Conservation (phyloP, 2,797 vertebrate genomes). For the Eptatretus atami region DNA sequence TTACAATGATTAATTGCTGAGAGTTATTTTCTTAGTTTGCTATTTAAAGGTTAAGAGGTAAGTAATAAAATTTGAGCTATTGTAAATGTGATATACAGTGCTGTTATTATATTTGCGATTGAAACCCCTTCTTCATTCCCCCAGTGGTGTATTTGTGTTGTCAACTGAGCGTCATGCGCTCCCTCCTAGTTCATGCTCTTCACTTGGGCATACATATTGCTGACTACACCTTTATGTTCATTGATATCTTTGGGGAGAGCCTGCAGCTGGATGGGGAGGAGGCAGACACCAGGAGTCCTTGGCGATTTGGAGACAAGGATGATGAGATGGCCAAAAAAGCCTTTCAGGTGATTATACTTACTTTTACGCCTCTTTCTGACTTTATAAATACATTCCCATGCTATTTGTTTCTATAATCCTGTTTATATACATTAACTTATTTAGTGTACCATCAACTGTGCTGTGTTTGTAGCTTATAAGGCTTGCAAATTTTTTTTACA, state of each 20-base stretch:
- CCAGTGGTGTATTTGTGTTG: constrained; percentile 52
- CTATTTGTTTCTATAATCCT: too few relatives aligned
- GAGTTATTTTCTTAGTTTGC: too few relatives aligned
- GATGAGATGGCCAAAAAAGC: constrained; percentile 21
- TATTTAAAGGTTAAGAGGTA: too few relatives aligned
- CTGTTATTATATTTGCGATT: too few relatives aligned
- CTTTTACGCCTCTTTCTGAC: not conserved
- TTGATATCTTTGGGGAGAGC: constrained; percentile 38
- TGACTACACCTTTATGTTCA: constrained; percentile 48
- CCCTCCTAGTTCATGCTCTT: constrained; percentile 31
- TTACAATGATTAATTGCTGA: too few relatives aligned
- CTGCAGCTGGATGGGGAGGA: constrained; percentile 13
- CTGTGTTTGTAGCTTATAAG: too few relatives aligned
- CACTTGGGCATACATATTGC: constrained; percentile 19
- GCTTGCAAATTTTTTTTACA: too few relatives aligned
- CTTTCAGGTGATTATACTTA: constrained; percentile 22
- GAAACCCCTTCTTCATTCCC: not conserved
- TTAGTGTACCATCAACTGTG: too few relatives aligned
- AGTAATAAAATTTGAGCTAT: too few relatives aligned
- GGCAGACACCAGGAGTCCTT: constrained; percentile 18
- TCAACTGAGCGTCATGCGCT: constrained; percentile 23
- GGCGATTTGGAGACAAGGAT: constrained; percentile 26
- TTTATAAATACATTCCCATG: too few relatives aligned
- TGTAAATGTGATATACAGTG: too few relatives aligned
- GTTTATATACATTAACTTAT: too few relatives aligned